Evolutionary conservation across 2,888 invertebrate genomes (phyloP).

Genomic region (Germaria angustata): DNA sequence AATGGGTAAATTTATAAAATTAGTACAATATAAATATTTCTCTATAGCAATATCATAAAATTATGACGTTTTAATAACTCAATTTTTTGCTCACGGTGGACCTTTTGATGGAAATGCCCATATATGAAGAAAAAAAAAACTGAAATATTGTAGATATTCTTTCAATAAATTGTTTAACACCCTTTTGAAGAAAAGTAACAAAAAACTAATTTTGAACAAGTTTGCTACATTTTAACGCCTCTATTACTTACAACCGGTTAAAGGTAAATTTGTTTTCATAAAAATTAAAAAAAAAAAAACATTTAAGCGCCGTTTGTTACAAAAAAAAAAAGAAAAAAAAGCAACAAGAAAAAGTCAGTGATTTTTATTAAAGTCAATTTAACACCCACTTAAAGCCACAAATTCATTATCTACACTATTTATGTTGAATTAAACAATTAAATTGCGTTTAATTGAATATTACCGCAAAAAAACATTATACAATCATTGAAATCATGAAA

Average conservation of each 20-base stretch:
- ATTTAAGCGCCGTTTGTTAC: slow-evolving; percentile 45
- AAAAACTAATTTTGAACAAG: too few relatives aligned
- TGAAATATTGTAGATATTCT: too few relatives aligned
- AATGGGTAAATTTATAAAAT: too few relatives aligned
- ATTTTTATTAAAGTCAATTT: slow-evolving; percentile 40
- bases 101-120: too few relatives aligned
- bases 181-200: not conserved
- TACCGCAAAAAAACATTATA: not conserved
- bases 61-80: too few relatives aligned
- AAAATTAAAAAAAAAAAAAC: not conserved
- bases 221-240: slow-evolving; percentile 34
- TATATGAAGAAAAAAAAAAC: too few relatives aligned
- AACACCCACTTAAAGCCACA: slow-evolving; percentile 50
- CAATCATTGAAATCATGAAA: slow-evolving; percentile 41
- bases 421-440: slow-evolving; percentile 8
- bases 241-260: slow-evolving; percentile 36
- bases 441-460: slow-evolving; percentile 24
- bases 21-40: too few relatives aligned
- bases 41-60: too few relatives aligned
- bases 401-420: slow-evolving; percentile 12
- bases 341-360: slow-evolving; percentile 1
- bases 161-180: not conserved
- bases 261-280: not conserved
- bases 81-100: too few relatives aligned
- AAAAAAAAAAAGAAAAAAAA: not conserved